These are phyloP conservation scores for Mus pahari DNA, from an alignment of 2,113 vertebrate genomes.

Conservation along the genomic window DNA sequence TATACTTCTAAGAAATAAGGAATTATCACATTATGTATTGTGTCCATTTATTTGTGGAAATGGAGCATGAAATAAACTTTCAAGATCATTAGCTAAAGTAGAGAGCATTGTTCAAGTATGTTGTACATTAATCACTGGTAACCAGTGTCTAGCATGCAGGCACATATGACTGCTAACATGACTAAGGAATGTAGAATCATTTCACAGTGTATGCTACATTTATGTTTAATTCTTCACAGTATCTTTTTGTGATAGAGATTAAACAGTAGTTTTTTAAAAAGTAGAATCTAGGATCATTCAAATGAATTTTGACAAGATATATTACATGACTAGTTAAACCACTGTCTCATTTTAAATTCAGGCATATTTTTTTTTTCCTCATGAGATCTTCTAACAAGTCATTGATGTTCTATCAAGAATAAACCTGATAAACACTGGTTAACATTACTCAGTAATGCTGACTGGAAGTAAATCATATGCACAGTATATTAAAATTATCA, in stretches of 20 bases:
- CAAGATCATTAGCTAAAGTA: slow-evolving; percentile 76
- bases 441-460: not conserved
- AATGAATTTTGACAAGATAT: slow-evolving; percentile 30
- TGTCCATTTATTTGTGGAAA: slow-evolving; percentile 81
- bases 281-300: not conserved
- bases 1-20: slow-evolving; percentile 47
- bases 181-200: not conserved
- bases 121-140: slow-evolving; percentile 62
- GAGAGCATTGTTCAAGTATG: slow-evolving; percentile 58
- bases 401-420: slow-evolving; percentile 22
- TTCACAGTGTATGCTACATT: not conserved
- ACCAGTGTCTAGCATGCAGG: slow-evolving; percentile 11
- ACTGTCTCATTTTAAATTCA: not conserved
- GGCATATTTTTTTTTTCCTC: not conserved
- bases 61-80: slow-evolving; percentile 85
- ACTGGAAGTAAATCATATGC: not conserved
- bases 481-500: not conserved
- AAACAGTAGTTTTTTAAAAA: not conserved
- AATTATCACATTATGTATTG: slow-evolving; percentile 80
- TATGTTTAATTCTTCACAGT: not conserved
- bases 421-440: not conserved
- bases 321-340: not conserved
- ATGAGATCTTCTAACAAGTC: slow-evolving; percentile 39
- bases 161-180: not conserved
- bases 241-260: not conserved